Conservation (phyloP, 2,797 vertebrate genomes). For the Pitangus sulphuratus region DNA sequence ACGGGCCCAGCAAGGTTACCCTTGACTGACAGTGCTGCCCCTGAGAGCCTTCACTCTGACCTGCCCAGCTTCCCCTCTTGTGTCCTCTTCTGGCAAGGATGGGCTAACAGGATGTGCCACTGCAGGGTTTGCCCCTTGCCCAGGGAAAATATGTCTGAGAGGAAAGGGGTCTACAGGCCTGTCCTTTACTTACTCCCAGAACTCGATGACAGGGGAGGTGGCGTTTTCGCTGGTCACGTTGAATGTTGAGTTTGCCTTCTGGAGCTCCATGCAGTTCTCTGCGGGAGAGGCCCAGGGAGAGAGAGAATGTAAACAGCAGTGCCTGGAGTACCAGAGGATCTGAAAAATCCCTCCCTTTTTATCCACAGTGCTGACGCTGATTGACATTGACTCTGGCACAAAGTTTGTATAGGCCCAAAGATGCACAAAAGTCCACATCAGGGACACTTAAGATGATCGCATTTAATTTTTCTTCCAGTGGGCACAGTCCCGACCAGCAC, state of each 20-base stretch:
- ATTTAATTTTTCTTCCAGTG: background rate
- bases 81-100: background rate
- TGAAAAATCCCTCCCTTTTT: background rate
- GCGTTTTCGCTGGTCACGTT: conserved; percentile 81
- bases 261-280: conserved; percentile 88
- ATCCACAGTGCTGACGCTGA: background rate
- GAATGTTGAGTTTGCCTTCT: conserved; percentile 85
- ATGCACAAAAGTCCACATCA: background rate
- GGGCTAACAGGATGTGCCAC: rapidly evolving
- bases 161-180: background rate
- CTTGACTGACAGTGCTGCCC: background rate
- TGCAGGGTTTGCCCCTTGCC: background rate
- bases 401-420: background rate
- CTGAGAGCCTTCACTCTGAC: background rate
- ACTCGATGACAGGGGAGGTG: conserved; percentile 96
- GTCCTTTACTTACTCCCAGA: conserved; percentile 93
- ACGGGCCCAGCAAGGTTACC: rapidly evolving
- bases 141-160: rapidly evolving
- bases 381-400: background rate
- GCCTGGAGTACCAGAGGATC: background rate
- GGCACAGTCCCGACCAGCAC: rapidly evolving
- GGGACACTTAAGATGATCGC: background rate
- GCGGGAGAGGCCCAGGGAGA: background rate
- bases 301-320: background rate
- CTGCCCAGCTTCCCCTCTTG: background rate